Evolutionary conservation across 2,797 vertebrate genomes (phyloP), one percentile per base, ranked within the genome.

Genomic region (Sebastes taczanowskii): DNA sequence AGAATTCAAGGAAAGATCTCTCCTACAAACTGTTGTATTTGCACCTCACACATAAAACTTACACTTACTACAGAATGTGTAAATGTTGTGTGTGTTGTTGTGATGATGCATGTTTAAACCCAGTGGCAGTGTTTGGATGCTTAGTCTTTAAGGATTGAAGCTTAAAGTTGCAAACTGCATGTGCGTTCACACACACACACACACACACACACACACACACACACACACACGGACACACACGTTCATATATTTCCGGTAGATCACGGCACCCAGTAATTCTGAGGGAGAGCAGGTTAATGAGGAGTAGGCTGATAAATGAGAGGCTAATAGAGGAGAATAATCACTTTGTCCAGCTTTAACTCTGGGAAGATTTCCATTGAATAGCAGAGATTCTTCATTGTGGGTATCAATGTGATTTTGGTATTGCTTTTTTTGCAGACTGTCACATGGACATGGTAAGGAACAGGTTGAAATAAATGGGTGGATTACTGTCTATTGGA

Each of bases 271-370:
- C 29, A 29, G 56, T 73, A 38, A 64, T 34, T 65, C 18, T 34
- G 35, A 23, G 30, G 20, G 32, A 46, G 65, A 71, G 58, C 70
- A 82, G 84, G 80, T 78, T 83, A 84, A 86, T 77, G 70, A 71
- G 61, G 61, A 73, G 20, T 63, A 46, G 29, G n/a, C 65, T 91
- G 82, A 92, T 88, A 80, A 80, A 92, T 87, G 79, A 85, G 71
- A 42, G 59, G 62, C 65, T 64, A 86, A 82, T 63, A 11, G 52
- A 74, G 64, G 74, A 64, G 77, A 85, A 86, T 62, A 70, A 85
- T 89, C 29, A 77, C 71, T 77, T 78, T 76, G 58, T 61, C 11
- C 58, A 59, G 61, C 35, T 86, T 82, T 71, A 86, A 53, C 71
- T 79, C 38, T 55, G 30, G 34, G 61, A 80, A 75, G 20, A 73